Evolutionary conservation across 2,888 invertebrate species (phyloP), one percentile per base, ranked within the genome.

Genomic region (Caenorhabditis sp.): DNA sequence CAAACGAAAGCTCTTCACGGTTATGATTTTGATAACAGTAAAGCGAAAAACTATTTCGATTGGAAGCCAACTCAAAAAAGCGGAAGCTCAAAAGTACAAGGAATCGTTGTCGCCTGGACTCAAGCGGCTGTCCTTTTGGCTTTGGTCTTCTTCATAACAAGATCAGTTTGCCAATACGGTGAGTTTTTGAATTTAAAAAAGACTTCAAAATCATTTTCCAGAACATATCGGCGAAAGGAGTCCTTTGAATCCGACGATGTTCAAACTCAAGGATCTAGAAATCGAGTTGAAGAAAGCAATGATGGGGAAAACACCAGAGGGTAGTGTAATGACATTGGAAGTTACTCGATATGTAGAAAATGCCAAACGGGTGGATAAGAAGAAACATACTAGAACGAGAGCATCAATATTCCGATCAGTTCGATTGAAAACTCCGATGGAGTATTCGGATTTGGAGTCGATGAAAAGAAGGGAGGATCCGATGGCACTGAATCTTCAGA

Each of bases 181-280:
- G 28, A 49, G 31, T 28, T 1, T 31, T n/a, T 8, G n/a, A 44
- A 26, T n/a, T 26, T 44, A 41, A n/a, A 16, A 38, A 44, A 12
- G 8, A 12, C 14, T 54, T 3, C 24, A 49, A 41, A 22, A 41
- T 8, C 24, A 22, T 19, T 47, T 49, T 64, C 2, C 31, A 66
- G 66, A 66, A 14, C 12, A 16, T 31, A 49, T 22, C 1, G 66
- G 51, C 2, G 49, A 66, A 35, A 22, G 66, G 28, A 51, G n/a
- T 12, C 31, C 19, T 12, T 28, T 66, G 10, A 14, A 66, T 16
- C 10, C 35, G 2, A 12, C 28, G 1, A 10, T 10, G 10, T 66
- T 66, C 35, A 66, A 66, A 35, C 16, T 66, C 22, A 66, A 51
- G 31, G 66, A 66, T 35, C 31, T 66, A 5, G 66, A 66, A 22